Conservation (phyloP, 2,797 vertebrate species). For the Chiroxiphia lanceolata region DNA sequence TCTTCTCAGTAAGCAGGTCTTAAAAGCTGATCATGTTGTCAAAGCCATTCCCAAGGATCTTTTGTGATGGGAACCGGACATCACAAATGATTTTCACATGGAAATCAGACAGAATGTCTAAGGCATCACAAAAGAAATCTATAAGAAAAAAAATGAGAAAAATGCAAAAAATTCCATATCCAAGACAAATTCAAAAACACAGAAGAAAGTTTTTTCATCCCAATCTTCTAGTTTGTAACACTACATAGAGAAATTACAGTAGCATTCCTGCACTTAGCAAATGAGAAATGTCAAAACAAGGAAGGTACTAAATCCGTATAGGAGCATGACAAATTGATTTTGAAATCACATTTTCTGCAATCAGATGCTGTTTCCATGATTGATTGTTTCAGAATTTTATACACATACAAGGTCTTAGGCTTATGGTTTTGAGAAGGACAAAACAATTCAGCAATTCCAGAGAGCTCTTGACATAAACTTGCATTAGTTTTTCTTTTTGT, state of each 20-base stretch:
- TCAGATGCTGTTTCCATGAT: constrained; percentile 56
- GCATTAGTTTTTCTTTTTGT: constrained; percentile 43
- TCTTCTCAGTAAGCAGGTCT: background rate
- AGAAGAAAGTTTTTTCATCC: background rate
- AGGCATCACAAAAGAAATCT: background rate
- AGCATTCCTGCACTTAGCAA: constrained; percentile 62
- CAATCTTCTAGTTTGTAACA: constrained; percentile 8
- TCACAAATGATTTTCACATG: background rate
- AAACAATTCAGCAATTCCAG: constrained; percentile 58
- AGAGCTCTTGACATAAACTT: constrained; percentile 29
- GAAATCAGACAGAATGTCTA: background rate
- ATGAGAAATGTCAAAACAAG: constrained; percentile 74
- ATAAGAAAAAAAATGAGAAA: background rate
- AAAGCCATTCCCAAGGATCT: background rate
- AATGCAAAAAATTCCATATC: constrained; percentile 29
- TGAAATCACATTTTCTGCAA: constrained; percentile 71
- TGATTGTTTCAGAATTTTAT: constrained; percentile 67
- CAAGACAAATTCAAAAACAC: background rate
- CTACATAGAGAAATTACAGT: constrained; percentile 54
- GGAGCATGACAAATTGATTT: constrained; percentile 71
- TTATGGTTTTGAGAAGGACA: constrained; percentile 57
- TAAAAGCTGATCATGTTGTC: background rate
- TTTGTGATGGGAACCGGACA: background rate
- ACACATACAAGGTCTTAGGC: constrained; percentile 18
- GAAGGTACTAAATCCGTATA: constrained; percentile 72